Percentiles rank a stretch among this genome's conserved stretches.
These are phyloP conservation scores for Emydoidea blandingii DNA, from an alignment of 2,797 vertebrate genomes.

Conservation along the genomic window DNA sequence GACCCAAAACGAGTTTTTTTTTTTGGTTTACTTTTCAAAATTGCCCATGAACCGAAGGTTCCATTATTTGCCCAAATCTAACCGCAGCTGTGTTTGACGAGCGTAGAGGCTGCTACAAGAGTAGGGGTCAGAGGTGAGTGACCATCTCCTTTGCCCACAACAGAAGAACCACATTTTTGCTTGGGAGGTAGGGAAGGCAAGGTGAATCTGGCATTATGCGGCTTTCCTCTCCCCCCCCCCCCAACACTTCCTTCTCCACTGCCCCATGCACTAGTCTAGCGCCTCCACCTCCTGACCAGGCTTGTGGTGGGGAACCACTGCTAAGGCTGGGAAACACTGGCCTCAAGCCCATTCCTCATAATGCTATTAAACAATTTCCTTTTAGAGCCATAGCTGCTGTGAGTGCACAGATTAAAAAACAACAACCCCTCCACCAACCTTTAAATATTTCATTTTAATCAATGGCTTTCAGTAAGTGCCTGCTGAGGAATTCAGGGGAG, in stretches of 20 bases:
- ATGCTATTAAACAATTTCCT: not conserved
- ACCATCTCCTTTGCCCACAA: not conserved
- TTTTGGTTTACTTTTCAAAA: not conserved
- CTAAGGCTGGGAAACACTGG: not conserved
- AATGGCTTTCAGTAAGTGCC: slow-evolving; percentile 57
- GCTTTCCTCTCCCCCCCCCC: not conserved
- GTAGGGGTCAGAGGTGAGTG: not conserved
- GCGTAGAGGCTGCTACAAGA: not conserved
- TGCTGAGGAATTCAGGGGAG: slow-evolving; percentile 64
- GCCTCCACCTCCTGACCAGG: not conserved
- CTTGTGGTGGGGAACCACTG: not conserved
- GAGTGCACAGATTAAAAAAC: slow-evolving; percentile 8
- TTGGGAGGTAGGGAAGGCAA: not conserved
- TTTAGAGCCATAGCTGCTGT: not conserved
- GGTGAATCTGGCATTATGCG: not conserved
- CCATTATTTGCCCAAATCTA: not conserved
- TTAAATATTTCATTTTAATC: slow-evolving; percentile 58
- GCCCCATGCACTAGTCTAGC: accelerated
- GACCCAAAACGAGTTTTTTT: not conserved
- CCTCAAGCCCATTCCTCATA: not conserved
- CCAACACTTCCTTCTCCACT: not conserved
- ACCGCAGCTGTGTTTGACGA: not conserved
- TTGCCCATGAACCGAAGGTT: not conserved
- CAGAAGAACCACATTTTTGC: not conserved
- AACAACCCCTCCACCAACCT: not conserved